Evolutionary conservation across 2,888 invertebrate genomes (phyloP).

Genomic region (Syrphus vitripennis): DNA sequence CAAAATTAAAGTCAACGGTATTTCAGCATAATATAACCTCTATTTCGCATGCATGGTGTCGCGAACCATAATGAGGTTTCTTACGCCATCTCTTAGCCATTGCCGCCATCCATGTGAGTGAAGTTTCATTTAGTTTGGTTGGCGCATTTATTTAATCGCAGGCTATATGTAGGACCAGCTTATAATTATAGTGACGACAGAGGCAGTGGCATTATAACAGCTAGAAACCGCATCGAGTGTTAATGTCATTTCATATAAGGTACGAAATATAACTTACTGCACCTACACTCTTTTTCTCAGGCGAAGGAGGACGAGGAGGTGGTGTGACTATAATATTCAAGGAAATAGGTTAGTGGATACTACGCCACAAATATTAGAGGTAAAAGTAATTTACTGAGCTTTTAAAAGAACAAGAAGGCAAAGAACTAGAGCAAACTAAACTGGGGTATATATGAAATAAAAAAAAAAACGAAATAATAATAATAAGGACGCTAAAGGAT

Average conservation of each 20-base stretch:
- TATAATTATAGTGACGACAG: not conserved
- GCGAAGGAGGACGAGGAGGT: too few species aligned
- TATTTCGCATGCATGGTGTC: constrained; percentile 19
- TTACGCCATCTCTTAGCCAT: constrained; percentile 11
- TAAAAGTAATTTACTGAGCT: constrained; percentile 65
- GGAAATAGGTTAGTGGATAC: constrained; percentile 58
- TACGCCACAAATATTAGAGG: constrained; percentile 52
- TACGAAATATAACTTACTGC: not conserved
- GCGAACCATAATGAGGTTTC: constrained; percentile 37
- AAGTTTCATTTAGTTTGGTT: constrained; percentile 35
- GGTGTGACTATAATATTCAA: constrained; percentile 11
- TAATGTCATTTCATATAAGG: constrained; percentile 50
- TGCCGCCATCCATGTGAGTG: constrained; percentile 26
- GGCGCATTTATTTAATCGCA: not conserved
- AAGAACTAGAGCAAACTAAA: constrained; percentile 46
- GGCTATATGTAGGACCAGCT: not conserved
- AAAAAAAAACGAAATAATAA: not conserved
- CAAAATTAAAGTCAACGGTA: constrained; percentile 21
- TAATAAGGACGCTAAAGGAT: constrained; percentile 37
- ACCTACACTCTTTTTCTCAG: too few species aligned
- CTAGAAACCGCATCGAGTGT: constrained; percentile 15
- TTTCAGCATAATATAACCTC: constrained; percentile 15
- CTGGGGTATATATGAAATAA: constrained; percentile 20
- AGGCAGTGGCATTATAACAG: not conserved
- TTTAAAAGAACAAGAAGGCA: constrained; percentile 58